A percentile compares a stretch with the other conserved stretches of the same genome.
These are phyloP conservation scores for Polyommatus iphigenia DNA, from an alignment of 2,888 invertebrate genomes.

Conservation along the genomic window DNA sequence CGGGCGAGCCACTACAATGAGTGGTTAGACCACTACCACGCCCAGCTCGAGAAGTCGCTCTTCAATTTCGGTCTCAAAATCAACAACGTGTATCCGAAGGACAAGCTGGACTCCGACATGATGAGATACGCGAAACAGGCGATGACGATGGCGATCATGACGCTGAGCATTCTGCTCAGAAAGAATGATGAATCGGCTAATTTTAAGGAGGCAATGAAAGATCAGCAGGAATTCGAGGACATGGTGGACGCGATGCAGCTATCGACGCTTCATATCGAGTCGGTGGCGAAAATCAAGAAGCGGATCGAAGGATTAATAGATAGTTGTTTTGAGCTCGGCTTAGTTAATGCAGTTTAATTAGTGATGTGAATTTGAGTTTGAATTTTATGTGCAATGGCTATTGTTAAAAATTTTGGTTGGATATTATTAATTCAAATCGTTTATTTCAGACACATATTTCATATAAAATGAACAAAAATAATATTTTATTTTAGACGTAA, in stretches of 20 bases:
- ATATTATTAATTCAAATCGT: no score
- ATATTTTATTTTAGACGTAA: no score
- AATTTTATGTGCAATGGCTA: no score
- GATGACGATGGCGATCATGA: constrained; percentile 37
- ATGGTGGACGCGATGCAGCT: neutral
- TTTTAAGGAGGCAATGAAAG: constrained; percentile 27
- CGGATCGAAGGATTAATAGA: constrained; percentile 43
- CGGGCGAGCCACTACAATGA: constrained; percentile 44
- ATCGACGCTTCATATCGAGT: constrained; percentile 27
- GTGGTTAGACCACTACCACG: constrained; percentile 48
- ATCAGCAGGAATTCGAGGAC: neutral
- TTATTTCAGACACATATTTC: no score
- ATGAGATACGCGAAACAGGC: constrained; percentile 44
- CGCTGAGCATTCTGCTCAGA: constrained; percentile 5
- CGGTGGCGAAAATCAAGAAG: constrained; percentile 36
- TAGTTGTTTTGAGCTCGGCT: constrained; percentile 43
- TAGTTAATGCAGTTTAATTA: constrained; percentile 9
- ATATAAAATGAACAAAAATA: no score
- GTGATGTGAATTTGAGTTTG: no score
- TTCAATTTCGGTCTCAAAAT: constrained; percentile 44
- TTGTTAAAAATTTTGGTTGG: no score
- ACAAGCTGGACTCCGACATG: constrained; percentile 47
- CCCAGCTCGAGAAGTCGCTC: constrained; percentile 45
- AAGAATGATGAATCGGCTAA: constrained; percentile 3
- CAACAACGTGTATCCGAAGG: constrained; percentile 45